These are phyloP conservation scores for Copidosoma floridanum DNA, from an alignment of 1,140 invertebrate species.

Conservation along the genomic window DNA sequence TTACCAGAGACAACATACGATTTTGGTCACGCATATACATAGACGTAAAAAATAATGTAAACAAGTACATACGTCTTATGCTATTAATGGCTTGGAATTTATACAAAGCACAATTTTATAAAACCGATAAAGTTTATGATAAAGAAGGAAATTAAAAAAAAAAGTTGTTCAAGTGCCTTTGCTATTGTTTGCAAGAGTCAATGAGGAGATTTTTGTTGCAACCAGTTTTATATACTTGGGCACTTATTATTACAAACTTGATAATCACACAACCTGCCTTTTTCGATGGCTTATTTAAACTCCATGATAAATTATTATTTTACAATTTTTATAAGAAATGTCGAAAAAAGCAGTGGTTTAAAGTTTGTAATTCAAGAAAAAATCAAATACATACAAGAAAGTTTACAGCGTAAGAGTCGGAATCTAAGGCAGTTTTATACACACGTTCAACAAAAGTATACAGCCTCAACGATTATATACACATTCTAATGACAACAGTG, in stretches of 20 bases:
- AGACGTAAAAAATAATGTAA: no score
- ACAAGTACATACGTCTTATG: slow-evolving; percentile 37
- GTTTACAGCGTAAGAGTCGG: background rate
- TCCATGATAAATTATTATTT: no score
- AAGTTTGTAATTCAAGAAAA: no score
- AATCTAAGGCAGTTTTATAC: slow-evolving; percentile 15
- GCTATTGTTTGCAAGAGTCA: slow-evolving; percentile 19
- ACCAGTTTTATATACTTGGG: slow-evolving; percentile 15
- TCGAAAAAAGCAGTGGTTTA: no score
- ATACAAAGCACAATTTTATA: slow-evolving; percentile 1
- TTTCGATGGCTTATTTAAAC: background rate
- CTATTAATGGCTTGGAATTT: slow-evolving; percentile 31
- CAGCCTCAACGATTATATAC: background rate
- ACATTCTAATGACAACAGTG: slow-evolving; percentile 2
- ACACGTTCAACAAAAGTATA: no score
- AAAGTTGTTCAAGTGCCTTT: slow-evolving; percentile 29
- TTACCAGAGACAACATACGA: slow-evolving; percentile 31
- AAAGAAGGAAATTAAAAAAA: slow-evolving; percentile 14
- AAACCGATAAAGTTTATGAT: no score
- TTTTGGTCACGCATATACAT: no score
- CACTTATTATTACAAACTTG: slow-evolving; percentile 12
- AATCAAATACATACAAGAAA: no score
- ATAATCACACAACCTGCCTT: slow-evolving; percentile 1
- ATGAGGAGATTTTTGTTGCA: background rate
- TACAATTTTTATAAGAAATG: no score